Evolutionary conservation across 2,888 invertebrate genomes (phyloP), one percentile per base, ranked within the genome.

Genomic region (Conops quadrifasciatus): DNA sequence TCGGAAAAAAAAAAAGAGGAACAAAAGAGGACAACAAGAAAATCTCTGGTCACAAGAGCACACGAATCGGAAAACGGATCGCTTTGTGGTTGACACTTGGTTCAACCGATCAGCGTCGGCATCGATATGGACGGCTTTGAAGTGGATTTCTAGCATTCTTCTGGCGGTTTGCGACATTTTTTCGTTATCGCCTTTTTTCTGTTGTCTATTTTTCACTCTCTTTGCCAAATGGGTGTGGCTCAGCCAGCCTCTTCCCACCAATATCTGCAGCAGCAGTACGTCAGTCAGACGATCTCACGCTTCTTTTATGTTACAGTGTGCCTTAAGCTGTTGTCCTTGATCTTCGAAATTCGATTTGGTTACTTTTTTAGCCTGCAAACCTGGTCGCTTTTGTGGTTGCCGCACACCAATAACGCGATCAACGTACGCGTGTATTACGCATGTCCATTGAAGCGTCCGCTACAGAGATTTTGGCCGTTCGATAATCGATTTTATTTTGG

Each of bases 51-150:
- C 53, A 36, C 21, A 26, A 28, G 30, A 36, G 19, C 13, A 21
- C 2, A 66, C 15, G 36, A n/a, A 19, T 19, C 19, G 19, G 4
- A 36, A 11, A 67, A 58, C 9, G 47, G 58, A 5, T 58, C n/a
- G 58, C 58, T 30, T 67, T 67, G 67, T 58, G 67, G 67, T 67
- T 67, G 58, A 67, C 67, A 58, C 67, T 58, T 28, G 53, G 51
- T 30, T 53, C n/a, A n/a, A n/a, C n/a, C n/a, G n/a, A 63, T 21
- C 53, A 53, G 51, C 36, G 66, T 21, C 26, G 19, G 26, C 28
- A 26, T 15, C 59, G 65, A 56, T 45, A 45, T 7, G 19, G 21
- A 24, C 56, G n/a, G 45, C 67, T 67, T 67, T 67, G 67, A 67
- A 58, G 49, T 16, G 13, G 43, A 26, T 43, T 51, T 28, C 28